These are phyloP conservation scores for Cydia fagiglandana DNA, from an alignment of 1,140 invertebrate species.

Conservation along the genomic window DNA sequence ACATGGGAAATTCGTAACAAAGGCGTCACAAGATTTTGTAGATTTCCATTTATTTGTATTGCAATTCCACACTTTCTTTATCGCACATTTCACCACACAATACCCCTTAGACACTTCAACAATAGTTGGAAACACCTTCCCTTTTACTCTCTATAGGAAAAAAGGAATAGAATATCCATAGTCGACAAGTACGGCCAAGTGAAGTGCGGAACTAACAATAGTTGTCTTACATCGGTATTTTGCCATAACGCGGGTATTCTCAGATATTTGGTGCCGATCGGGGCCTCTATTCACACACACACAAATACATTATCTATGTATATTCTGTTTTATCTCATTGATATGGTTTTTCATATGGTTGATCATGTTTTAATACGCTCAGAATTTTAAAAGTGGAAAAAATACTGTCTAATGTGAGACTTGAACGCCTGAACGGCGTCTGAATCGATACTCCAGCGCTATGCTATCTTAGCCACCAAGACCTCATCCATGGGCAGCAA, in stretches of 20 bases:
- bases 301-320: too few relatives aligned
- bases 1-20: not conserved
- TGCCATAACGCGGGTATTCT: not conserved
- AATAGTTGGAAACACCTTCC: not conserved
- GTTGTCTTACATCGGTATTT: constrained; percentile 9
- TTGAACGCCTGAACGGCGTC: too few relatives aligned
- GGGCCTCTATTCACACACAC: too few relatives aligned
- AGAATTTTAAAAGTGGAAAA: too few relatives aligned
- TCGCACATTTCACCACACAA: not conserved
- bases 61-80: not conserved
- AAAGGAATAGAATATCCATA: not conserved
- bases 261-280: not conserved
- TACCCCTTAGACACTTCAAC: not conserved
- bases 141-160: not conserved
- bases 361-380: too few relatives aligned
- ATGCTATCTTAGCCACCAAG: too few relatives aligned
- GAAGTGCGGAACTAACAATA: not conserved
- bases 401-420: too few relatives aligned
- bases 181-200: not conserved
- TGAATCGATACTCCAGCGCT: too few relatives aligned
- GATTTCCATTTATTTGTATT: not conserved
- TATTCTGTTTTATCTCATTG: too few relatives aligned
- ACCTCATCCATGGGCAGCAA: too few relatives aligned
- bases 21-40: not conserved
- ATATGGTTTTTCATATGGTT: too few relatives aligned